phyloP scores from a whole-genome alignment of 1,140 invertebrate genomes.

The Penaeus indicus region DNA sequence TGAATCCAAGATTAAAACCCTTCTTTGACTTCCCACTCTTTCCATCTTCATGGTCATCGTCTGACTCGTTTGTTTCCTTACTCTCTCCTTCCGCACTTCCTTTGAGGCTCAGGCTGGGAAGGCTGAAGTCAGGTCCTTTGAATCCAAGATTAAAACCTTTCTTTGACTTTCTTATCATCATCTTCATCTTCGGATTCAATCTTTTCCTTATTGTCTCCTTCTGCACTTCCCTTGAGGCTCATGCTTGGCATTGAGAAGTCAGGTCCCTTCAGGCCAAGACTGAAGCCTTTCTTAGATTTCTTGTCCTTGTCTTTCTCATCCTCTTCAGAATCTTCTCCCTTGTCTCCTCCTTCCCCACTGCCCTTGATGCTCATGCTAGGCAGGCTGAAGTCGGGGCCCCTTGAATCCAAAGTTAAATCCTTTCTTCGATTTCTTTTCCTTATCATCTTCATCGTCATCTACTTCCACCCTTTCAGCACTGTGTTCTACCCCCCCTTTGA shows the following conservation, averaged over 20 bases:
- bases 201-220: neutral
- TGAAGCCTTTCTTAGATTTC: neutral
- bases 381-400: constrained; percentile 14
- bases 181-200: constrained; percentile 3
- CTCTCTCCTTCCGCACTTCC: neutral
- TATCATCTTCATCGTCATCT: neutral
- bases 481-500: too few species aligned
- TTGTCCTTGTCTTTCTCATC: neutral
- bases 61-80: too few species aligned
- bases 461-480: neutral
- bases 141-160: constrained; percentile 41
- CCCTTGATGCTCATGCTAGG: constrained; percentile 28
- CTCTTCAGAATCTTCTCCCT: neutral
- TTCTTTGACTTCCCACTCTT: too few species aligned
- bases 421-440: constrained; percentile 31
- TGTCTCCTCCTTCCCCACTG: neutral
- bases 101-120: constrained; percentile 24
- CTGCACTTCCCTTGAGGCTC: neutral
- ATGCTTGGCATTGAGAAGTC: neutral
- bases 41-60: too few species aligned
- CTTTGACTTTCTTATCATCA: neutral
- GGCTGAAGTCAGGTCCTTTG: constrained; percentile 15
- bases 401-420: constrained; percentile 36
- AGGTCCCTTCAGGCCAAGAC: neutral
- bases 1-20: too few species aligned